Conservation (phyloP, 2,888 invertebrate genomes). For the Loripinus fragilis region DNA sequence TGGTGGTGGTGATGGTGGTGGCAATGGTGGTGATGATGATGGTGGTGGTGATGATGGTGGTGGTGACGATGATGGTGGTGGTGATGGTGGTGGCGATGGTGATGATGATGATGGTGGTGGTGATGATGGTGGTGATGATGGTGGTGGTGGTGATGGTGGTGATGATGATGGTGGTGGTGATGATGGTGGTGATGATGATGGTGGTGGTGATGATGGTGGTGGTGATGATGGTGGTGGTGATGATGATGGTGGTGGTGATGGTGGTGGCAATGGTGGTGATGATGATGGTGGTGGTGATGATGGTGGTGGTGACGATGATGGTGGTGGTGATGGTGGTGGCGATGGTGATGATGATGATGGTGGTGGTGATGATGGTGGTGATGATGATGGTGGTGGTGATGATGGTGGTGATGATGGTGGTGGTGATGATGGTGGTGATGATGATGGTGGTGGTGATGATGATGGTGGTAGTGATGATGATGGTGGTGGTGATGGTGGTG, state of each 20-base stretch:
- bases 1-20: neutral
- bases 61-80: neutral
- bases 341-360: neutral
- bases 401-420: neutral
- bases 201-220: neutral
- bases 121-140: neutral
- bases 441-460: neutral
- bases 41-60: neutral
- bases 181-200: constrained; percentile 5
- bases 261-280: neutral
- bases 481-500: neutral
- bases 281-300: constrained; percentile 8
- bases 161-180: constrained; percentile 3
- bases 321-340: constrained; percentile 6
- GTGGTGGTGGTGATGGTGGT: constrained; percentile 23
- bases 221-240: constrained; percentile 6
- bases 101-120: neutral
- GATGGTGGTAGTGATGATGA: neutral
- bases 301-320: neutral
- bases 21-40: neutral
- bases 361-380: neutral
- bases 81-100: neutral
- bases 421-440: constrained; percentile 2
- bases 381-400: neutral
- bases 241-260: neutral